Evolutionary conservation across 2,797 vertebrate species (phyloP).

Genomic region (Anguilla obscura): DNA sequence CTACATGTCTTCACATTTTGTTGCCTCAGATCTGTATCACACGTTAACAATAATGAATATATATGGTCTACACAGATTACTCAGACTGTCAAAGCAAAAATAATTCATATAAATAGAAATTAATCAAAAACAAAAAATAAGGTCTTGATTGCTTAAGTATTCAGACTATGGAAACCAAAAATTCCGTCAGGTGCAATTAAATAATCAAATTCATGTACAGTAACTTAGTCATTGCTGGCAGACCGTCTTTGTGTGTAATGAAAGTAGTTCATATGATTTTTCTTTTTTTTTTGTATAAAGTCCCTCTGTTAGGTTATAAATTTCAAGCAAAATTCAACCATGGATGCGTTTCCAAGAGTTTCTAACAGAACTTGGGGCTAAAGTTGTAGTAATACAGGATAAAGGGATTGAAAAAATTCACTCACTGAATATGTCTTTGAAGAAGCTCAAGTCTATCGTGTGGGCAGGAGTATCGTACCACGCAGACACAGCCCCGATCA

Average conservation of each 20-base stretch:
- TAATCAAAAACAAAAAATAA: background rate
- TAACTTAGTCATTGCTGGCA: too few species aligned
- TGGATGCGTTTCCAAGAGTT: too few species aligned
- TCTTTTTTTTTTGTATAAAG: too few species aligned
- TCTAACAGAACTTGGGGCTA: background rate
- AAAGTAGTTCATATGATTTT: too few species aligned
- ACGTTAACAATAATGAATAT: too few species aligned
- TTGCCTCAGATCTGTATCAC: background rate
- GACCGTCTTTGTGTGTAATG: too few species aligned
- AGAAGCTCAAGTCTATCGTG: background rate
- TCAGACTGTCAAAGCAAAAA: background rate
- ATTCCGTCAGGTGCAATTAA: too few species aligned
- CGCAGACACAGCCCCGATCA: background rate
- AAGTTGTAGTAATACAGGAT: too few species aligned
- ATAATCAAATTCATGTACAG: too few species aligned
- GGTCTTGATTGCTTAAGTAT: background rate
- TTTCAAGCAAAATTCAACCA: too few species aligned
- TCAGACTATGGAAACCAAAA: background rate
- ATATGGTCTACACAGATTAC: background rate
- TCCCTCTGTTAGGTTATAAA: too few species aligned
- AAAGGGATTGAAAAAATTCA: too few species aligned
- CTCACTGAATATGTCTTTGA: background rate
- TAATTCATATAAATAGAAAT: background rate
- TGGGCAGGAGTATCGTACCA: background rate
- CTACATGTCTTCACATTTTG: background rate